A percentile compares a stretch with the other conserved stretches of the same genome.
phyloP scores from a whole-genome alignment of 2,888 invertebrate genomes.

The Sesamia inferens region DNA sequence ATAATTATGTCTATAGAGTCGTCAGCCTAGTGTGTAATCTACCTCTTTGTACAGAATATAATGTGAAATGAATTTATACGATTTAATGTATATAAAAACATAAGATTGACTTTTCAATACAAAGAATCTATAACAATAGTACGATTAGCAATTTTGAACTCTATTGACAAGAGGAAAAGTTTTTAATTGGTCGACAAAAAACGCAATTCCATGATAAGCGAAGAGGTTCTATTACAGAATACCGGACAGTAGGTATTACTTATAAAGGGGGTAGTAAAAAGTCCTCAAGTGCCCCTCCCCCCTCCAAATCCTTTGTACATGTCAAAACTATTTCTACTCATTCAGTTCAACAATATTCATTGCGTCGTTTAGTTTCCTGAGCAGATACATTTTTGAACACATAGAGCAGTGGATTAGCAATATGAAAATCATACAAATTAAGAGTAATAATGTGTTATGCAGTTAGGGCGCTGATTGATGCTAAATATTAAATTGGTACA shows the following conservation, averaged over 20 bases:
- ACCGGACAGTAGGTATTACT: neutral
- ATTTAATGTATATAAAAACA: slow-evolving; percentile 11
- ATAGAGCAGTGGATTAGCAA: too few species aligned
- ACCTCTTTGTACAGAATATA: slow-evolving; percentile 26
- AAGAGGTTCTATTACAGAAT: slow-evolving; percentile 6
- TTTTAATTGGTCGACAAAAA: slow-evolving; percentile 1
- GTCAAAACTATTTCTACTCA: neutral
- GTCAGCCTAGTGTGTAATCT: slow-evolving; percentile 13
- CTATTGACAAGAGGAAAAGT: slow-evolving; percentile 7
- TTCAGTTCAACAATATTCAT: neutral
- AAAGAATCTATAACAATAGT: slow-evolving; percentile 5
- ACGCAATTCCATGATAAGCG: neutral
- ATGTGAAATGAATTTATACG: slow-evolving; percentile 28
- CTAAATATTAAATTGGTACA: too few species aligned
- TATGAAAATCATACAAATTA: too few species aligned
- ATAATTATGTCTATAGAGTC: neutral
- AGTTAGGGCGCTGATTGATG: too few species aligned
- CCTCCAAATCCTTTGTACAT: slow-evolving; percentile 8
- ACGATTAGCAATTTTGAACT: slow-evolving; percentile 20
- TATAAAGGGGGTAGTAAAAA: neutral
- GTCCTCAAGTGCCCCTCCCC: neutral
- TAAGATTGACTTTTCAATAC: slow-evolving; percentile 26
- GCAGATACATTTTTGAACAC: too few species aligned
- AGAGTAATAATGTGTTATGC: too few species aligned
- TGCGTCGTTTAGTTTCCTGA: too few species aligned